phyloP scores from a whole-genome alignment of 2,113 vertebrate species.

The Pomatostomus ruficeps region DNA sequence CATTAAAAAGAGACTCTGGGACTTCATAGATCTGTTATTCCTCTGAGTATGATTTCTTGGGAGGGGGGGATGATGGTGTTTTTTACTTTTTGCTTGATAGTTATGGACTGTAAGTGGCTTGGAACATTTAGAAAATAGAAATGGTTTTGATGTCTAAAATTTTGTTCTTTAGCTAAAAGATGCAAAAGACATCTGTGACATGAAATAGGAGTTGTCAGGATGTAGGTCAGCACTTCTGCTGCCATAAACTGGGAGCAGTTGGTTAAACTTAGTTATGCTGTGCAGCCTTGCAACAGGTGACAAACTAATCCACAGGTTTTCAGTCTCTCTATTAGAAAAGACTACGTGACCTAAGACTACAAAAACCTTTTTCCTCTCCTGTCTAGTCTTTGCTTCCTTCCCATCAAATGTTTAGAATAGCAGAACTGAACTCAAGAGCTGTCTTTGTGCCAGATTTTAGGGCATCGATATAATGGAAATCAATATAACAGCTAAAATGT shows the following conservation, averaged over 20 bases:
- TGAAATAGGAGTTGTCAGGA: not conserved
- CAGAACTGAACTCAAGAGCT: not conserved
- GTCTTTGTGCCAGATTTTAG: not conserved
- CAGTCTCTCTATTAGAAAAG: not conserved
- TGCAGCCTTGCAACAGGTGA: not conserved
- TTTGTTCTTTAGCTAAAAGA: not conserved
- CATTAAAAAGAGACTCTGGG: not conserved
- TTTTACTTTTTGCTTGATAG: not conserved
- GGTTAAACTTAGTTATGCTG: not conserved
- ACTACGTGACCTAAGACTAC: not conserved
- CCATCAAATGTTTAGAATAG: not conserved
- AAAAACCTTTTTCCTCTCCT: not conserved
- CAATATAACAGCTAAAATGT: not conserved
- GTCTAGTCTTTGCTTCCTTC: not conserved
- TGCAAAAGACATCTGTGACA: not conserved
- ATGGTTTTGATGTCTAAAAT: not conserved
- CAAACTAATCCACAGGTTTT: not conserved
- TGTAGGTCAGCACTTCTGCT: not conserved
- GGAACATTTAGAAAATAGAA: not conserved
- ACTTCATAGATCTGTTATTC: not conserved
- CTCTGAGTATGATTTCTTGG: not conserved
- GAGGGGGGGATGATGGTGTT: fast-evolving
- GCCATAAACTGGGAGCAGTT: not conserved
- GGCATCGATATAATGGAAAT: not conserved
- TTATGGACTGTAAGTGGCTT: not conserved